Conservation (phyloP, 2,113 vertebrate species). For the Galbula dea region DNA sequence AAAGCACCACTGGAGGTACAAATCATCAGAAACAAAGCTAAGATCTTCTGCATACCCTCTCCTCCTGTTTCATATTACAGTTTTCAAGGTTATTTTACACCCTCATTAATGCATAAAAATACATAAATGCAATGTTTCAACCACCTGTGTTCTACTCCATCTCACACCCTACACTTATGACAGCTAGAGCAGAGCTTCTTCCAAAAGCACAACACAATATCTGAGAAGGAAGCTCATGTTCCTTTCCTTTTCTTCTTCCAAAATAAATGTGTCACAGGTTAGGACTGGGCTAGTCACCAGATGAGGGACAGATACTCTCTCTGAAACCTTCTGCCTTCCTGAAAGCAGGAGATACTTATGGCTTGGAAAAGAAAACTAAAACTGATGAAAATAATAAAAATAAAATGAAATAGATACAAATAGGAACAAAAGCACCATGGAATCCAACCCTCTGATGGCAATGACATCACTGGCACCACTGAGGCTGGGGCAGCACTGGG, state of each 20-base stretch:
- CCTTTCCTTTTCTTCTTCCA: neutral
- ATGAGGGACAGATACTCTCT: too few species aligned
- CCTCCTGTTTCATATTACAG: neutral
- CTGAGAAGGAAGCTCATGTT: neutral
- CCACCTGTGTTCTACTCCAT: neutral
- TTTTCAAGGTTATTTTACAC: neutral
- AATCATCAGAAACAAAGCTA: neutral
- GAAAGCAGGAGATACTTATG: too few species aligned
- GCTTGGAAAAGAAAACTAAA: too few species aligned
- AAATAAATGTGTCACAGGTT: too few species aligned
- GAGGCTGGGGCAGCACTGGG: too few species aligned
- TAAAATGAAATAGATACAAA: too few species aligned
- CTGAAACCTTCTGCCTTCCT: too few species aligned
- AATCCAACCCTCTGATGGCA: too few species aligned
- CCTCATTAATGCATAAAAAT: neutral
- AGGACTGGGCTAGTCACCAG: too few species aligned
- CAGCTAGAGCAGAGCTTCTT: neutral
- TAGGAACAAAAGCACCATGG: too few species aligned
- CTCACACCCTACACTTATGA: neutral
- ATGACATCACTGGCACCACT: too few species aligned
- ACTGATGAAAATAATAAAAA: too few species aligned
- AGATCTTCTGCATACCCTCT: neutral
- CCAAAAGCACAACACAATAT: neutral
- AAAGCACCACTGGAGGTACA: neutral
- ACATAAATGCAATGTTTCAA: neutral